Evolutionary conservation across 2,797 vertebrate genomes (phyloP).

Genomic region (Esox masquinongy): DNA sequence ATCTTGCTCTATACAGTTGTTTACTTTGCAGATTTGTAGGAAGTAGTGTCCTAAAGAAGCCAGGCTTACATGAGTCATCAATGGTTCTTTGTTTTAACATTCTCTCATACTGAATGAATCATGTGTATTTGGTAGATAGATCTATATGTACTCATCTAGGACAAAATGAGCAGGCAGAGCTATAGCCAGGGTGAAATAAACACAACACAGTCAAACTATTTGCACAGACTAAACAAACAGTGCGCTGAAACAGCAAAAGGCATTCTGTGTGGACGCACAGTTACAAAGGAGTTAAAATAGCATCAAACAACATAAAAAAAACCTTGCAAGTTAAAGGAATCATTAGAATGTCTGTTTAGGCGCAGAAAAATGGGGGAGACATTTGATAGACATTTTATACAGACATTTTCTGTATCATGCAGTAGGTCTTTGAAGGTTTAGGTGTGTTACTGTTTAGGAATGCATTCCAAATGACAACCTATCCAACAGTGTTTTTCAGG

Average conservation of each 20-base stretch:
- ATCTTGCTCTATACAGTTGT: background rate
- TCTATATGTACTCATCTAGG: background rate
- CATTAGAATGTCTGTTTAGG: too few species aligned
- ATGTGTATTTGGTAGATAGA: background rate
- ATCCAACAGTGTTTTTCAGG: background rate
- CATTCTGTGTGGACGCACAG: too few species aligned
- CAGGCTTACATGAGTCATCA: background rate
- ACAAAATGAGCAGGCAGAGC: background rate
- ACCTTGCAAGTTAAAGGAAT: background rate
- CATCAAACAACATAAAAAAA: background rate
- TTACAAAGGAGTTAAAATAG: too few species aligned
- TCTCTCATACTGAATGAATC: background rate
- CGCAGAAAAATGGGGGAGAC: too few species aligned
- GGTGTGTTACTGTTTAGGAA: background rate
- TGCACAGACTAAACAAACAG: too few species aligned
- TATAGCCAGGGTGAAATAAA: background rate
- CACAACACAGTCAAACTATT: background rate
- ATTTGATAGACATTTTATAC: background rate
- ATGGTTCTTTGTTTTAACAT: background rate
- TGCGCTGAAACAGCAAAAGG: too few species aligned
- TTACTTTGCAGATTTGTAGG: background rate
- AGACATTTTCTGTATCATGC: background rate
- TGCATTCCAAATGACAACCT: background rate
- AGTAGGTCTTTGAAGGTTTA: background rate
- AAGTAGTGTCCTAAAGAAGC: background rate